A percentile compares a stretch with the other conserved stretches of the same genome.
These are phyloP conservation scores for Drosophila testacea DNA, from an alignment of 2,888 invertebrate species.

Conservation along the genomic window DNA sequence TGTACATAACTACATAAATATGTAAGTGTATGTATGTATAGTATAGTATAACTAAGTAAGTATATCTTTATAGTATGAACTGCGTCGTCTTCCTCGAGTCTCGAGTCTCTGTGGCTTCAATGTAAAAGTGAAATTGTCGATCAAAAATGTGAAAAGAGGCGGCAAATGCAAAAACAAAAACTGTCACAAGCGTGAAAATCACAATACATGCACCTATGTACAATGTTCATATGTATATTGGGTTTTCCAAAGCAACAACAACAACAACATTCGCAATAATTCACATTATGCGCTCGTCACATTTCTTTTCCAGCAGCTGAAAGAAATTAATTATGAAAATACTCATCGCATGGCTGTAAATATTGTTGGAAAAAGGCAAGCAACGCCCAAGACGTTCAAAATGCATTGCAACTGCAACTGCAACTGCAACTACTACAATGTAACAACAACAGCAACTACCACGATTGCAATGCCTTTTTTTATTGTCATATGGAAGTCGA, in stretches of 20 bases:
- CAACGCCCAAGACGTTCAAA: conserved; percentile 34
- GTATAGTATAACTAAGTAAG: conserved; percentile 9
- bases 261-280: conserved; percentile 49
- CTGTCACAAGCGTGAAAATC: conserved; percentile 64
- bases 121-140: conserved; percentile 77
- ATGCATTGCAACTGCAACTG: conserved; percentile 23
- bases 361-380: conserved; percentile 33
- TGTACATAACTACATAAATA: conserved; percentile 21
- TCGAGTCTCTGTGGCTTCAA: conserved; percentile 37
- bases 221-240: background rate
- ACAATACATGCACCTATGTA: conserved; percentile 24
- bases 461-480: conserved; percentile 33
- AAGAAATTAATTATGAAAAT: conserved; percentile 77
- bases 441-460: conserved; percentile 14
- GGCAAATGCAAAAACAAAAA: conserved; percentile 60
- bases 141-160: conserved; percentile 63
- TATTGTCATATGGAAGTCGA: conserved; percentile 47
- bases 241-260: conserved; percentile 18
- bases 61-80: conserved; percentile 15
- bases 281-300: conserved; percentile 55
- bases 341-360: conserved; percentile 59
- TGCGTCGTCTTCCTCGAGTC: conserved; percentile 40
- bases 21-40: background rate
- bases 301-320: conserved; percentile 50
- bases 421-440: conserved; percentile 21